Conservation (phyloP, 2,888 invertebrate species). For the Congeria kusceri region DNA sequence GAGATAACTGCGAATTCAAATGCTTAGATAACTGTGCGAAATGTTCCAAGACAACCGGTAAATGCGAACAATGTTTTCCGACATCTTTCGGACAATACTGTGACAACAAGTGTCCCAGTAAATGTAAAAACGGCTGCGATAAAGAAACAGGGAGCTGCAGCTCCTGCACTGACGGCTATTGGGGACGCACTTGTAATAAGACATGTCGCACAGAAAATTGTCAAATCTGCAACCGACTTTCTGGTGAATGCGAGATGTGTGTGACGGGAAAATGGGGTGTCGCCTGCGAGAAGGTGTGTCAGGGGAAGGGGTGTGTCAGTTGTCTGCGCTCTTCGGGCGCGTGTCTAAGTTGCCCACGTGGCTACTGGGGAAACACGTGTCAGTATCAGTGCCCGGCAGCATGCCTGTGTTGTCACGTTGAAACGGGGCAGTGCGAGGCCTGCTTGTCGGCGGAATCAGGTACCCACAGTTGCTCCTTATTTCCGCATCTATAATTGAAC, state of each 20-base stretch:
- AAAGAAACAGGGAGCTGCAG: constrained; percentile 22
- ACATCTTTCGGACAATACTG: constrained; percentile 35
- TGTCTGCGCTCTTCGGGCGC: constrained; percentile 28
- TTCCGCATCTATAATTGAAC: too few relatives aligned
- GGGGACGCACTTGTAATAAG: constrained; percentile 36
- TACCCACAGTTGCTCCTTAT: not conserved
- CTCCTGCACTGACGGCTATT: constrained; percentile 17
- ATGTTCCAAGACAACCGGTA: constrained; percentile 24
- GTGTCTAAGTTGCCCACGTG: constrained; percentile 23
- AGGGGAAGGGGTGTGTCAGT: constrained; percentile 5
- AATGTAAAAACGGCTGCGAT: constrained; percentile 30
- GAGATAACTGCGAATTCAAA: constrained; percentile 14
- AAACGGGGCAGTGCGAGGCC: constrained; percentile 10
- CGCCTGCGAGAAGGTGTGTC: constrained; percentile 36
- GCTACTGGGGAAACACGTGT: constrained; percentile 33
- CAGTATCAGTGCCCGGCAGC: constrained; percentile 6
- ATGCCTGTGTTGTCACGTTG: constrained; percentile 30
- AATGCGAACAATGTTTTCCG: constrained; percentile 19
- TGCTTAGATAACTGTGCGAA: constrained; percentile 14
- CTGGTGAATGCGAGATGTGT: constrained; percentile 39
- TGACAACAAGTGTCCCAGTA: constrained; percentile 7
- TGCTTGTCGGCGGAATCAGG: constrained; percentile 5
- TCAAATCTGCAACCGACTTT: constrained; percentile 25
- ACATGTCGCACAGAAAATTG: constrained; percentile 36
- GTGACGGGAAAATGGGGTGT: constrained; percentile 45